Conservation (phyloP, 2,888 invertebrate species). For the Calliopum simillimum region DNA sequence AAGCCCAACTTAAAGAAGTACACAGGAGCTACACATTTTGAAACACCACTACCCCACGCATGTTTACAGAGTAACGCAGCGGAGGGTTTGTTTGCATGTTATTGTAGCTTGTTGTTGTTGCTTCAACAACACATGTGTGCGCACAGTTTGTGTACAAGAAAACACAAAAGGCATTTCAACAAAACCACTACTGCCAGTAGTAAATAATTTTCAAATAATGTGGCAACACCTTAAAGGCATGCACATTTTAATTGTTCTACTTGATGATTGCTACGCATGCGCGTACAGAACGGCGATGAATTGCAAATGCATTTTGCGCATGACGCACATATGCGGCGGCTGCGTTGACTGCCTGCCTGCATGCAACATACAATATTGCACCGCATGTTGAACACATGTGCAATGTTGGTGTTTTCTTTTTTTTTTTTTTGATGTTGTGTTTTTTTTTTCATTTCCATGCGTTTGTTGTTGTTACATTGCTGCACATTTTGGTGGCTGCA, state of each 20-base stretch:
- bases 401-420: background rate
- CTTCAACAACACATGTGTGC: conserved; percentile 7
- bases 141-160: conserved; percentile 15
- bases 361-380: background rate
- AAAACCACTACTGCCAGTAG: background rate
- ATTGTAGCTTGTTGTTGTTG: conserved; percentile 15
- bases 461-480: conserved; percentile 7
- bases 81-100: background rate
- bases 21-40: background rate
- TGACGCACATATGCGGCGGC: conserved; percentile 23
- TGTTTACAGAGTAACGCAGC: conserved; percentile 16
- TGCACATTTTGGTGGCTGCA: background rate
- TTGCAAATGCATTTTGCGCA: conserved; percentile 11
- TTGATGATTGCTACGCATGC: conserved; percentile 18
- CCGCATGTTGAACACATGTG: conserved; percentile 36
- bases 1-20: background rate
- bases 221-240: conserved; percentile 22
- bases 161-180: background rate
- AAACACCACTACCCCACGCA: conserved; percentile 28
- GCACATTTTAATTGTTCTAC: conserved; percentile 13
- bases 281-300: conserved; percentile 4
- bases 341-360: background rate
- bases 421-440: background rate
- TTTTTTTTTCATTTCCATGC: too few relatives aligned
- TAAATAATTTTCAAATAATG: conserved; percentile 2